These are phyloP conservation scores for Pipistrellus kuhlii DNA, from an alignment of 2,797 vertebrate species.

Conservation along the genomic window DNA sequence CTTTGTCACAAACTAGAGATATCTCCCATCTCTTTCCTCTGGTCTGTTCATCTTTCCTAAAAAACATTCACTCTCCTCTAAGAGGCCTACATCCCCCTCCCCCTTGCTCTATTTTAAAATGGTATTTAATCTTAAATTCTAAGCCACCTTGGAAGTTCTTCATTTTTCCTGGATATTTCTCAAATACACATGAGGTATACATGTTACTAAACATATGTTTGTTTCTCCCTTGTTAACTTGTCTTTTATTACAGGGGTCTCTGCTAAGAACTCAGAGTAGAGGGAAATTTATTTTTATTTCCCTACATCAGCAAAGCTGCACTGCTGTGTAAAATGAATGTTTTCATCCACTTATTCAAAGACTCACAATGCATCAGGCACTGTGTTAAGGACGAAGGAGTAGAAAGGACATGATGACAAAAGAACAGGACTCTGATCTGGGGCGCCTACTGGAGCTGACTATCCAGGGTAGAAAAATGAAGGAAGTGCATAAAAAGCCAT, in stretches of 20 bases:
- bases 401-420: not conserved
- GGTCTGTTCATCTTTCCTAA: not conserved
- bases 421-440: not conserved
- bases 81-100: not conserved
- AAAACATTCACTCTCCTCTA: not conserved
- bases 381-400: not conserved
- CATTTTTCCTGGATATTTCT: not conserved
- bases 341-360: slow-evolving; percentile 36
- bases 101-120: not conserved
- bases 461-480: not conserved
- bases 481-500: not conserved
- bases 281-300: not conserved
- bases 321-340: not conserved
- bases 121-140: not conserved
- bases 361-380: not conserved
- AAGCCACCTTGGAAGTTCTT: not conserved
- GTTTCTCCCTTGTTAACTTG: not conserved
- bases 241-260: not conserved
- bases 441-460: not conserved
- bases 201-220: not conserved
- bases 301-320: not conserved
- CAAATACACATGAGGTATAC: not conserved
- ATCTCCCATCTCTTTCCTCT: not conserved
- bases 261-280: not conserved
- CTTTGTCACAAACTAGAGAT: not conserved